Evolutionary conservation across 2,797 vertebrate genomes (phyloP), one percentile per base, ranked within the genome.

Genomic region (Helarctos malayanus): DNA sequence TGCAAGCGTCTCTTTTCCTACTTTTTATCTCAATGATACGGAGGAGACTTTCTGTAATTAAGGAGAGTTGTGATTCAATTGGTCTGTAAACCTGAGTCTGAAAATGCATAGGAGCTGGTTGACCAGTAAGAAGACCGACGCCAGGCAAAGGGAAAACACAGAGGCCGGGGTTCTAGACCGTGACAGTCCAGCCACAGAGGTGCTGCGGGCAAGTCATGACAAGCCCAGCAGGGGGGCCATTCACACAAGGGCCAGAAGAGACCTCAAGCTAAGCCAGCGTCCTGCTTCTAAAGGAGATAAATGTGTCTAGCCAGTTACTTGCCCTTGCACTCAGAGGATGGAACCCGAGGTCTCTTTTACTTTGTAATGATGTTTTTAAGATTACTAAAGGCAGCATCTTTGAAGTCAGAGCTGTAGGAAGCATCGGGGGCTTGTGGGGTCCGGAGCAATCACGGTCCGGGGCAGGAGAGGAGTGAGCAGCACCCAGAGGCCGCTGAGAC

Each of bases 401-500:
- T 78, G 96, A 97, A 97, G 15, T 97, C 80, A 96, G 94, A 96
- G 96, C 96, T 86, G 83, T 52, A 47, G 84, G 91, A 95, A 92
- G 94, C 75, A 32, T 78, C 7, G 23, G 97, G 96, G 97, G 88
- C 84, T 87, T 82, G 93, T 5, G 1, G 54, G 87, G 13, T 98
- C 95, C 35, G 98, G 90, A 98, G 92, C 27, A 85, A 97, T 97
- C 97, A 96, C 97, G 96, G 75, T 96, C 97, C 80, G 79, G 25
- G n/a, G 82, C 71, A 87, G 93, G 8, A 65, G 27, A 96, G 96
- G 98, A 98, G 96, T 97, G 97, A 80, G 98, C 94, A 92, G 97
- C 98, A 98, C 98, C 98, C 98, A 16, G 23, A 98, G 98, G 97
- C 98, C 97, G 98, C 97, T 0, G 96, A 93, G 96, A 94, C 85